Percentiles rank a stretch among this genome's conserved stretches.
Conservation (phyloP, 1,140 invertebrate species). For the Andrena cerasifolii region DNA sequence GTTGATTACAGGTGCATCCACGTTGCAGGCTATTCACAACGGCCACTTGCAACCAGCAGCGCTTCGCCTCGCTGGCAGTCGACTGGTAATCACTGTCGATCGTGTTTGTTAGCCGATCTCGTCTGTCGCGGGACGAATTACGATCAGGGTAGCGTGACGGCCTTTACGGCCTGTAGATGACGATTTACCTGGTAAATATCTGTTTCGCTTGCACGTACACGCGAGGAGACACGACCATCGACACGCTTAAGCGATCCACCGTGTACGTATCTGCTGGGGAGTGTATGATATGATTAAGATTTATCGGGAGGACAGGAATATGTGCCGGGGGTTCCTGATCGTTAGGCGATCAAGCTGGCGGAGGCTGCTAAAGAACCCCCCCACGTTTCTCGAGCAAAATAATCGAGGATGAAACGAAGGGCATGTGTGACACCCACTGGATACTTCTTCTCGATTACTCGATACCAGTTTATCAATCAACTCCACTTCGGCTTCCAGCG, state of each 20-base stretch:
- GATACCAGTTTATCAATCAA: neutral
- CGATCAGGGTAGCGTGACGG: constrained; percentile 48
- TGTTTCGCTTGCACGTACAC: neutral
- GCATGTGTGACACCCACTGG: too few relatives aligned
- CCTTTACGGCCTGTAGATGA: neutral
- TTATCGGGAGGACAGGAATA: neutral
- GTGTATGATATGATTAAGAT: constrained; percentile 3
- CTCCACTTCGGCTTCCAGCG: neutral
- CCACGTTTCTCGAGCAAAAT: too few relatives aligned
- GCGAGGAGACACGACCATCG: neutral
- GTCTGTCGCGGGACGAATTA: constrained; percentile 61
- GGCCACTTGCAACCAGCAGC: neutral
- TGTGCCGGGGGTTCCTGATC: neutral
- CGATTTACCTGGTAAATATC: constrained; percentile 14
- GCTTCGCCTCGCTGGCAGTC: constrained; percentile 15
- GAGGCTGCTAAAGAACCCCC: too few relatives aligned
- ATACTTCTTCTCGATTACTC: too few relatives aligned
- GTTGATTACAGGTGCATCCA: constrained; percentile 57
- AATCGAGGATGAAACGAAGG: too few relatives aligned
- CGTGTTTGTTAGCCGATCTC: constrained; percentile 61
- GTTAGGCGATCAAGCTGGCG: neutral
- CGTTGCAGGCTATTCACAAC: constrained; percentile 39
- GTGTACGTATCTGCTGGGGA: neutral
- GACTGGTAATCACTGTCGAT: constrained; percentile 65
- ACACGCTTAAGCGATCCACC: neutral